phyloP scores from a whole-genome alignment of 2,888 invertebrate species.

The Caenorhabditis plicata region DNA sequence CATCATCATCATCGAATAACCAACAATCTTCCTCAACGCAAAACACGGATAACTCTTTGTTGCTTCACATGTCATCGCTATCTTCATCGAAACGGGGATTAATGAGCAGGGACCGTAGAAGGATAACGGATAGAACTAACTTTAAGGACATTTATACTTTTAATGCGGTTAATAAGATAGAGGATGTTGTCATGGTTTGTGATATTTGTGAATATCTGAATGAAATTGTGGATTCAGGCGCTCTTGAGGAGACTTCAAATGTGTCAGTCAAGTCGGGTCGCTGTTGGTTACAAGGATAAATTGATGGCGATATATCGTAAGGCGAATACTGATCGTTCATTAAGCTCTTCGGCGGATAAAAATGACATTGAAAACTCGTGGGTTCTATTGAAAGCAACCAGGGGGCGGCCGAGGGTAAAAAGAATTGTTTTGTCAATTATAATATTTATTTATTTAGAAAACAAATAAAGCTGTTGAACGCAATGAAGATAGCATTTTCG shows the following conservation, averaged over 20 bases:
- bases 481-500: background rate
- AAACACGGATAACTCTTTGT: too few species aligned
- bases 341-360: background rate
- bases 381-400: conserved; percentile 7
- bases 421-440: too few species aligned
- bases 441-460: background rate
- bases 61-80: too few species aligned
- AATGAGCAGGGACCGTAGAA: conserved; percentile 2
- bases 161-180: conserved; percentile 27
- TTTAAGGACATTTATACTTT: conserved; percentile 27
- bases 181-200: conserved; percentile 13
- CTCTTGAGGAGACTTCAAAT: conserved; percentile 19
- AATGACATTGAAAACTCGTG: conserved; percentile 14
- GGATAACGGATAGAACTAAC: conserved; percentile 21
- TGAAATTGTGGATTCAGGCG: background rate
- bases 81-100: too few species aligned
- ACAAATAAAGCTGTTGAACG: background rate
- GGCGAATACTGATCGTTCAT: conserved; percentile 11
- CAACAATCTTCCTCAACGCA: too few species aligned
- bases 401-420: conserved; percentile 18
- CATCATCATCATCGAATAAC: too few species aligned
- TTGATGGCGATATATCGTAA: conserved; percentile 7
- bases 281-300: conserved; percentile 21
- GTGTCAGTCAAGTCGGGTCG: conserved; percentile 17
- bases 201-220: background rate